Evolutionary conservation across 2,797 vertebrate genomes (phyloP).

Genomic region (Chromis chromis): DNA sequence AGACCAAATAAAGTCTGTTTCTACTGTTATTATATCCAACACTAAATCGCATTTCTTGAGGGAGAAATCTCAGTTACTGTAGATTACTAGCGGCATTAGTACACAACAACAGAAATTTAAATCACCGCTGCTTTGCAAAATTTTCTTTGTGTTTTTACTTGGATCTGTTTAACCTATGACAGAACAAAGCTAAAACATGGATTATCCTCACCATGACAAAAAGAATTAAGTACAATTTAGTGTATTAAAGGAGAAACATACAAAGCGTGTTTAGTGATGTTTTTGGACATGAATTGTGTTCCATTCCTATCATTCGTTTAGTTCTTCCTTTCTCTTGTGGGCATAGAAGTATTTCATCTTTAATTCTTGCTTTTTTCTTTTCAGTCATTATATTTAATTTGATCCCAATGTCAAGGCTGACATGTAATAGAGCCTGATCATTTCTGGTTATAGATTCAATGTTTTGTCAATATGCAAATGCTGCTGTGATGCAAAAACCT

Average conservation of each 20-base stretch:
- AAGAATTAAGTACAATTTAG: too few relatives aligned
- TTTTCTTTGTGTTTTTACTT: neutral
- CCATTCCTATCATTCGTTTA: neutral
- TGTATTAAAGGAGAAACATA: neutral
- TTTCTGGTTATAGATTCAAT: too few relatives aligned
- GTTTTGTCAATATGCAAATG: too few relatives aligned
- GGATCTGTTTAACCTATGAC: too few relatives aligned
- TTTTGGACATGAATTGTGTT: neutral
- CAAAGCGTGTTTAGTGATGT: neutral
- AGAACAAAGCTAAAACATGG: too few relatives aligned
- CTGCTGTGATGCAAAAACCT: too few relatives aligned
- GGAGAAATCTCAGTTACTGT: neutral
- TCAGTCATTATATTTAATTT: too few relatives aligned
- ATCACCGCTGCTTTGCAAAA: neutral
- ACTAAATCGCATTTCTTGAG: neutral
- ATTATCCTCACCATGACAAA: too few relatives aligned
- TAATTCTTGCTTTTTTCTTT: neutral
- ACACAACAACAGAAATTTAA: neutral
- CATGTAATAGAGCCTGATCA: too few relatives aligned
- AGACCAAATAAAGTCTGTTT: neutral
- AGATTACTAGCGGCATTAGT: neutral
- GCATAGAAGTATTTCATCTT: neutral
- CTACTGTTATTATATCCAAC: rapidly evolving
- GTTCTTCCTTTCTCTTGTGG: too few relatives aligned
- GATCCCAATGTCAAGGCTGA: too few relatives aligned